Evolutionary conservation across 2,888 invertebrate species (phyloP), one percentile per base, ranked within the genome.

Genomic region (Craniophora ligustri): DNA sequence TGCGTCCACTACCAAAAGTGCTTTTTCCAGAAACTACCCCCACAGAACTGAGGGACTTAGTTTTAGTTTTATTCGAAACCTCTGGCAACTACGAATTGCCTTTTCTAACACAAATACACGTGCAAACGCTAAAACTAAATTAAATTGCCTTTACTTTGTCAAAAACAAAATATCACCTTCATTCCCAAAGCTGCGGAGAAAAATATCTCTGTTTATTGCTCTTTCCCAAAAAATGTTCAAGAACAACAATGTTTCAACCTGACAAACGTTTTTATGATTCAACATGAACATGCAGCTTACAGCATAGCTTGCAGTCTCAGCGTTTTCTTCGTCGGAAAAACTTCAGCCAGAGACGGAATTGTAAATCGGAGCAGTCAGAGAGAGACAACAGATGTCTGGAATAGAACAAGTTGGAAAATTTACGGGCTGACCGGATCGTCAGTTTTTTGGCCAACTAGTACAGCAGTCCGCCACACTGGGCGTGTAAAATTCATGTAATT

Each of bases 401-500:
- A 81, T 79, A 78, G 79, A 75, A 76, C 68, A 85, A 86, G 76
- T 85, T 84, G 58, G 57, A 51, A 75, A 78, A 85, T 83, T 84
- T 82, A 81, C 77, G 76, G 61, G 59, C 60, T 41, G 65, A 72
- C 74, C 72, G 78, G 56, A 67, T 71, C 77, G 79, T 78, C 79
- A 77, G 72, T 82, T 80, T 80, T 80, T 79, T 76, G 78, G 74
- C 72, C 61, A 69, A 72, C 76, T 76, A 77, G 57, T 71, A 69
- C 73, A 71, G 66, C 68, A 58, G 64, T 61, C 49, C 35, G 56
- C 67, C 73, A 58, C 76, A 78, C 66, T 67, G 79, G 73, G 71
- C 59, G 81, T 76, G 75, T 79, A 76, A 82, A 79, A 80, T 79
- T 79, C 79, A 74, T 77, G 78, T 75, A 79, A 79, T 81, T 80